Conservation (phyloP, 1,140 invertebrate species). For the Anthonomus grandis region DNA sequence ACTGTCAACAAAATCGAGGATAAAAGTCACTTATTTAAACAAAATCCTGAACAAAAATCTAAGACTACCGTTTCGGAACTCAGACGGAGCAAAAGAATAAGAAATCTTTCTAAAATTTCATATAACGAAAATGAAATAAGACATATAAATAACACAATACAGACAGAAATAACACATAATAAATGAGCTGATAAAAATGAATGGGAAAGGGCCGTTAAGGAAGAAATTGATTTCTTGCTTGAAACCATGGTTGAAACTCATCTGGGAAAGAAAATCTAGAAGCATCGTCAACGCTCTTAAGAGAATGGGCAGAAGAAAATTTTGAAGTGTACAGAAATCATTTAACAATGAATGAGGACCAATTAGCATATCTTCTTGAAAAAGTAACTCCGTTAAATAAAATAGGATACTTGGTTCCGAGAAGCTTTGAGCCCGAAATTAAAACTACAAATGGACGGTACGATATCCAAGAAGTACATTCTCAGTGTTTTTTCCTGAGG, state of each 20-base stretch:
- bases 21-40: too few relatives aligned
- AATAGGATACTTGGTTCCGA: conserved; percentile 14
- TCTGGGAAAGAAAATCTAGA: conserved; percentile 7
- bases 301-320: conserved; percentile 16
- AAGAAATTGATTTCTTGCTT: conserved; percentile 1
- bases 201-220: too few relatives aligned
- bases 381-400: conserved; percentile 8
- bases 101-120: too few relatives aligned
- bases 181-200: too few relatives aligned
- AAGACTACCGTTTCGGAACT: too few relatives aligned
- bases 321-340: conserved; percentile 16
- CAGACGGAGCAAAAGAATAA: too few relatives aligned
- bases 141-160: too few relatives aligned
- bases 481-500: background rate
- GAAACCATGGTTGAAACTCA: too few relatives aligned
- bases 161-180: too few relatives aligned
- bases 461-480: conserved; percentile 8
- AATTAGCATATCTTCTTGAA: conserved; percentile 12
- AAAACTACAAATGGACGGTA: conserved; percentile 14
- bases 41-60: too few relatives aligned
- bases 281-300: conserved; percentile 11
- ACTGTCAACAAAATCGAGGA: too few relatives aligned
- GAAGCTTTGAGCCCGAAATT: conserved; percentile 14
- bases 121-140: too few relatives aligned
- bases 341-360: conserved; percentile 12